A percentile compares a stretch with the other conserved stretches of the same genome.
These are phyloP conservation scores for Erynnis tages DNA, from an alignment of 2,888 invertebrate species.

Conservation along the genomic window DNA sequence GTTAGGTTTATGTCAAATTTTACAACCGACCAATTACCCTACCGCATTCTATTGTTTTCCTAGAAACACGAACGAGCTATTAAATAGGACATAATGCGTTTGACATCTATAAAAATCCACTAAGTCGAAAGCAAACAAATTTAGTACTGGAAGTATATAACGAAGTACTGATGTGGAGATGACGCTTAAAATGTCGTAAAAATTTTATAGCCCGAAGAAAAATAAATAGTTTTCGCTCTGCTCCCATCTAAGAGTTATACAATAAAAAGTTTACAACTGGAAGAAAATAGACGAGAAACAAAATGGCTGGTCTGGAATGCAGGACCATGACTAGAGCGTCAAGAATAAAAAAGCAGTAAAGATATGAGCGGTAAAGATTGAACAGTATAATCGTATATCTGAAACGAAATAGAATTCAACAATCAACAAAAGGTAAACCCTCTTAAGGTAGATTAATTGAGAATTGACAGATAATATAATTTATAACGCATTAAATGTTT, in stretches of 20 bases:
- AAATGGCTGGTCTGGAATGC: constrained; percentile 31
- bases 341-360: constrained; percentile 4
- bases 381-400: background rate
- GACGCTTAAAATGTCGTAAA: constrained; percentile 75
- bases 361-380: background rate
- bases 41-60: constrained; percentile 57
- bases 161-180: constrained; percentile 53
- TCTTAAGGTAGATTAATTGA: too few species aligned
- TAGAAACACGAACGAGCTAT: constrained; percentile 45
- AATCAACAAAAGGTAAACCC: too few species aligned
- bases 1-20: constrained; percentile 55
- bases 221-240: constrained; percentile 72
- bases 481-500: too few species aligned
- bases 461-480: too few species aligned
- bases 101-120: constrained; percentile 41
- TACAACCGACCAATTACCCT: constrained; percentile 45
- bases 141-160: constrained; percentile 35
- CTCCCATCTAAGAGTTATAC: constrained; percentile 62
- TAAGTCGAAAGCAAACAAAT: constrained; percentile 38
- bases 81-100: constrained; percentile 38
- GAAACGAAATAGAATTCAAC: too few species aligned
- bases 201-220: constrained; percentile 65
- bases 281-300: constrained; percentile 55
- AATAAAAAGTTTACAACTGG: constrained; percentile 68
- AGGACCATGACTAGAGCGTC: constrained; percentile 10